These are phyloP conservation scores for Aldabrachelys gigantea DNA, from an alignment of 2,113 vertebrate genomes.

Conservation along the genomic window DNA sequence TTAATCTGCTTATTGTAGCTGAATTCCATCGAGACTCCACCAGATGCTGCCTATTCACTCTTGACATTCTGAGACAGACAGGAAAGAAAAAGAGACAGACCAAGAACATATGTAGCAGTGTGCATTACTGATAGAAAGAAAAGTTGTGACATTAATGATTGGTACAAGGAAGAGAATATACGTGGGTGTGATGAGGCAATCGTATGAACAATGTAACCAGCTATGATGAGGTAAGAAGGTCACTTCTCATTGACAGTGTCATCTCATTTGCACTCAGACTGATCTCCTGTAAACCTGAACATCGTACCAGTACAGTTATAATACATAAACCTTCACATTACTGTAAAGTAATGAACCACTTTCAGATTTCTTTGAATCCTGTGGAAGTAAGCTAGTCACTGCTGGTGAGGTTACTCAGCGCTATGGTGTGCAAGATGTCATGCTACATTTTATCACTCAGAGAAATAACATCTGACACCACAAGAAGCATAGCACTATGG, in stretches of 20 bases:
- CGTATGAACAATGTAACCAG: accelerated
- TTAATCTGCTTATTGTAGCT: not conserved
- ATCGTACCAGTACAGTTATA: not conserved
- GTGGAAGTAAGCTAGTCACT: not conserved
- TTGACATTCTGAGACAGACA: not conserved
- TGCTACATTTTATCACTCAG: not conserved
- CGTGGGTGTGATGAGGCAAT: not conserved
- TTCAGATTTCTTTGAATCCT: not conserved
- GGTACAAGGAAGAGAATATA: not conserved
- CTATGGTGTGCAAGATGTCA: not conserved
- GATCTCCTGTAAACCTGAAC: conserved; percentile 28
- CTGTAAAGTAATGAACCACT: conserved; percentile 28
- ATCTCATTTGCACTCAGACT: conserved; percentile 1
- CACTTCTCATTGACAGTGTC: not conserved
- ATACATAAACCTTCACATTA: conserved; percentile 41
- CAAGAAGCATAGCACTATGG: not conserved
- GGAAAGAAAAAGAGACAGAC: not conserved
- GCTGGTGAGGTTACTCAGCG: not conserved
- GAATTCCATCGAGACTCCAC: not conserved
- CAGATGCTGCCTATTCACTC: not conserved
- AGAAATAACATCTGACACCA: not conserved
- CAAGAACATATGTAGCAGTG: not conserved
- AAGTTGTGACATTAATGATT: not conserved
- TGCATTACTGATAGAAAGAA: conserved; percentile 5
- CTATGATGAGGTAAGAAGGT: not conserved